Conservation (phyloP, 2,113 vertebrate species). For the Phycodurus eques region DNA sequence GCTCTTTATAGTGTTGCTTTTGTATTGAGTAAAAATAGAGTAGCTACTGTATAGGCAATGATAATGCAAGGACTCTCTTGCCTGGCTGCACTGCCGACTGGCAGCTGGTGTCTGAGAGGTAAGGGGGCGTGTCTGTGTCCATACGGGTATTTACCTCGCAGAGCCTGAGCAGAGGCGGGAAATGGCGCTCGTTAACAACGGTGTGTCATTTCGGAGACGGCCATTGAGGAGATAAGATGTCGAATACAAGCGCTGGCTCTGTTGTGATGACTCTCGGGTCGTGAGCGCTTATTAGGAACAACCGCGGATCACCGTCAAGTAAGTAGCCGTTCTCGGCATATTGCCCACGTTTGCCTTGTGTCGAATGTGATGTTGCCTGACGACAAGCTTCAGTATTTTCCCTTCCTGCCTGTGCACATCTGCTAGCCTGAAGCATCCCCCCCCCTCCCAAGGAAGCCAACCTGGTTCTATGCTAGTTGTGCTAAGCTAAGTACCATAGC, state of each 20-base stretch:
- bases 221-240: constrained; percentile 53
- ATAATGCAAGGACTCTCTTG: background rate
- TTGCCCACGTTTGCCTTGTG: constrained; percentile 10
- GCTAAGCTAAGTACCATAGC: constrained; percentile 41
- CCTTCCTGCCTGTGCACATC: constrained; percentile 26
- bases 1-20: no score
- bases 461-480: constrained; percentile 24
- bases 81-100: constrained; percentile 12
- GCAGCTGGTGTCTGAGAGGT: constrained; percentile 41
- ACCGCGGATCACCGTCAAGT: constrained; percentile 58
- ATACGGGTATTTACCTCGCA: constrained; percentile 83
- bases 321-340: constrained; percentile 32
- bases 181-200: constrained; percentile 90
- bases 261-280: constrained; percentile 13
- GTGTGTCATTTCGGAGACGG: constrained; percentile 66
- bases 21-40: no score
- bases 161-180: constrained; percentile 91
- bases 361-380: constrained; percentile 35
- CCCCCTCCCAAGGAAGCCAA: constrained; percentile 6
- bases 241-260: constrained; percentile 31
- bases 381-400: constrained; percentile 26
- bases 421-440: constrained; percentile 37
- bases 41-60: no score
- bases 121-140: constrained; percentile 74
- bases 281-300: constrained; percentile 40